A percentile compares a stretch with the other conserved stretches of the same genome.
Conservation (phyloP, 2,888 invertebrate genomes). For the Parapristionchus giblindavisi region DNA sequence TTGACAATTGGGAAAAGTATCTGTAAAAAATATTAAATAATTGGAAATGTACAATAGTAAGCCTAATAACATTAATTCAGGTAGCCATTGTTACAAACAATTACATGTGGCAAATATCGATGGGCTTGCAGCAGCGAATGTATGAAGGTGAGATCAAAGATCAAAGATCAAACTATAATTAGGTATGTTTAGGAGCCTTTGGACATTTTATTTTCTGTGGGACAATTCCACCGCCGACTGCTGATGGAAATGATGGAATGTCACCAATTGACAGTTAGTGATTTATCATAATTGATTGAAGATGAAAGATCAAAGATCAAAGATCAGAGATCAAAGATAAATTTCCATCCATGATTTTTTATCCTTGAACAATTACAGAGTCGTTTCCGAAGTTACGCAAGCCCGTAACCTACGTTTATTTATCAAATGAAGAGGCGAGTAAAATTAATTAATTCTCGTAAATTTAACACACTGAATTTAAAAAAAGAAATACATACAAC, state of each 20-base stretch:
- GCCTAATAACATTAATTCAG: too few species aligned
- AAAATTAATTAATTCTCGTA: too few species aligned
- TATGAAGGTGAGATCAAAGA: background rate
- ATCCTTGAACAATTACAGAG: too few species aligned
- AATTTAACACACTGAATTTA: too few species aligned
- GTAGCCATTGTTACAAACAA: background rate
- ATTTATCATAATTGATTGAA: background rate
- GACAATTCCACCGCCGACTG: background rate
- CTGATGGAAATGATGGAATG: background rate
- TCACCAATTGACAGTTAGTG: background rate
- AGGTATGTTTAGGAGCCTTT: background rate
- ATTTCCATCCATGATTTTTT: too few species aligned
- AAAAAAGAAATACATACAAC: too few species aligned
- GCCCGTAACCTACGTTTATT: background rate
- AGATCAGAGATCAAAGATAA: too few species aligned
- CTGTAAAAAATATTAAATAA: too few species aligned
- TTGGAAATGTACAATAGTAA: too few species aligned
- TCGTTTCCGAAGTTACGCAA: background rate
- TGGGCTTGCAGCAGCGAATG: background rate
- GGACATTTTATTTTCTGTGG: background rate
- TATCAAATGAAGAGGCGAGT: slow-evolving; percentile 1
- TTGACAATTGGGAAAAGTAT: too few species aligned
- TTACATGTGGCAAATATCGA: background rate
- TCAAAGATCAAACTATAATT: too few species aligned
- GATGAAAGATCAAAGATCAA: too few species aligned